These are phyloP conservation scores for Balearica regulorum DNA, from an alignment of 2,797 vertebrate genomes.

Conservation along the genomic window DNA sequence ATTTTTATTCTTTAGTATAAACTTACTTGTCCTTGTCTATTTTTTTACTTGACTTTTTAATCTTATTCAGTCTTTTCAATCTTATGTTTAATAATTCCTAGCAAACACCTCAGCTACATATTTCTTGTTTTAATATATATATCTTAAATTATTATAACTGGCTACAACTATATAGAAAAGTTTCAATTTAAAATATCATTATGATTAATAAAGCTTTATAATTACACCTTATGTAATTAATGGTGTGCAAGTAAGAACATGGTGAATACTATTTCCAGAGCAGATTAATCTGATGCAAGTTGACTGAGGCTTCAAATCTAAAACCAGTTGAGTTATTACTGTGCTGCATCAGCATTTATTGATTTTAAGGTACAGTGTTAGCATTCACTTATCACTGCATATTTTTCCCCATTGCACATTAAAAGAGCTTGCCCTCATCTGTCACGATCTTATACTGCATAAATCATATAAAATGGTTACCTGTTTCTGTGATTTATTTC, in stretches of 20 bases:
- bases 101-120: background rate
- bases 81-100: conserved; percentile 9
- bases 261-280: background rate
- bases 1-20: conserved; percentile 24
- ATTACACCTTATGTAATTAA: conserved; percentile 44
- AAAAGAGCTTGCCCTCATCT: conserved; percentile 40
- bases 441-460: conserved; percentile 18
- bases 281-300: conserved; percentile 22
- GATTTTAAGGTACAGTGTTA: conserved; percentile 45
- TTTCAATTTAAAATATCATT: conserved; percentile 29
- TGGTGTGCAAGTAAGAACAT: conserved; percentile 45
- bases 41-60: background rate
- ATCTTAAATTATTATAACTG: conserved; percentile 1
- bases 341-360: conserved; percentile 36
- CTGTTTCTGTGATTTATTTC: conserved; percentile 53
- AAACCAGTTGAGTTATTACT: conserved; percentile 24
- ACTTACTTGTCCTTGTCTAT: background rate
- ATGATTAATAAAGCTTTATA: conserved; percentile 42
- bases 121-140: background rate
- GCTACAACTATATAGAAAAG: background rate
- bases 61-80: background rate
- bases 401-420: conserved; percentile 45
- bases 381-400: conserved; percentile 48
- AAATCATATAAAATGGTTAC: conserved; percentile 45
- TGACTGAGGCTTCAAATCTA: conserved; percentile 3